Percentiles rank a stretch among this genome's conserved stretches.
phyloP scores from a whole-genome alignment of 1,140 invertebrate genomes.

The Heliothis virescens region DNA sequence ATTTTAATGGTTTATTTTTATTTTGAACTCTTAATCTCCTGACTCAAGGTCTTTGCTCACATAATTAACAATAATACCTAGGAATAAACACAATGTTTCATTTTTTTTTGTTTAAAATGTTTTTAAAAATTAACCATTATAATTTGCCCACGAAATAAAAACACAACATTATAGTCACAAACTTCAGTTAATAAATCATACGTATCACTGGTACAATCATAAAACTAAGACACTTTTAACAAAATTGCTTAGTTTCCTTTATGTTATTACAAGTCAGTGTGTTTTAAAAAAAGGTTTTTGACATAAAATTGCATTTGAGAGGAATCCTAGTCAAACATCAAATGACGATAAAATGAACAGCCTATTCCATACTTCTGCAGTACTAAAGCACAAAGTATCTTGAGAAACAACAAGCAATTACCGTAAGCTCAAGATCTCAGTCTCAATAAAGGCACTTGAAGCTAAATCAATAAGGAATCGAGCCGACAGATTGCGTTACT shows the following conservation, averaged over 20 bases:
- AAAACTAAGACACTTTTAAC: not conserved
- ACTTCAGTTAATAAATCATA: not conserved
- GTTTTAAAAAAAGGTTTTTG: not conserved
- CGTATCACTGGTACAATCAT: not conserved
- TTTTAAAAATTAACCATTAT: not conserved
- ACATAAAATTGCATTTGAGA: no score
- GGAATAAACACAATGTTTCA: not conserved
- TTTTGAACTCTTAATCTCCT: not conserved
- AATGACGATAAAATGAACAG: not conserved
- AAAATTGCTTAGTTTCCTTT: not conserved
- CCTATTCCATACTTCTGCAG: not conserved
- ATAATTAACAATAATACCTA: not conserved
- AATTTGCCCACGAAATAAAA: not conserved
- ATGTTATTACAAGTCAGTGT: not conserved
- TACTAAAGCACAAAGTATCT: not conserved
- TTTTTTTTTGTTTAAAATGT: not conserved
- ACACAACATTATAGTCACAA: not conserved
- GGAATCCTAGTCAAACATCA: no score
- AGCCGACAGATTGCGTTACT: slow-evolving; percentile 37
- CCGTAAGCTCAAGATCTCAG: slow-evolving; percentile 10
- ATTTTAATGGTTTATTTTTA: not conserved
- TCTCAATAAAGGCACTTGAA: slow-evolving; percentile 36
- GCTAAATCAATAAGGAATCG: slow-evolving; percentile 35
- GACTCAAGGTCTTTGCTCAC: not conserved
- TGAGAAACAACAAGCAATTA: slow-evolving; percentile 21